Base-by-base conservation (phyloP, 2,797 vertebrate species). In the Xenopus petersii region DNA sequence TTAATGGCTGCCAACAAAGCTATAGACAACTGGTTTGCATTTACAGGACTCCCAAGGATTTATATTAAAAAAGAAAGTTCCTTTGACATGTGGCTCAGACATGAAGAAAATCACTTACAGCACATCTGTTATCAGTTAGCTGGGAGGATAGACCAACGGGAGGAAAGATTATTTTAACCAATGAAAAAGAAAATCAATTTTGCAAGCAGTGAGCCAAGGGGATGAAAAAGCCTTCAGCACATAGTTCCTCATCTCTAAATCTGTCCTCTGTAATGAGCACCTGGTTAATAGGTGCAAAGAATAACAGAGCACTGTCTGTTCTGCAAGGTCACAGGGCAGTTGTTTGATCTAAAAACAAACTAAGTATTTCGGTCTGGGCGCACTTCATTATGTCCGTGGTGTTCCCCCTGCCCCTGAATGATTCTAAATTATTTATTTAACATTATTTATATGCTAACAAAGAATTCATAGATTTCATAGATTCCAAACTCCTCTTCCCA, bases 271-370 rank as follows among this genome's bases (percentile, higher is more conserved):
- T 73, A 71, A 71, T 71, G 71, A 73, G 71, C 71, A 71, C 60
- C 70, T 71, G 70, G 61, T 26, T 64, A 54, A 73, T 73, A 64
- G 71, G 71, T 64, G 71, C 16, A 64, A 64, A 72, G 70, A 54
- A 55, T 12, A 58, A 56, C 59, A 51, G 48, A 54, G 59, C 59
- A 3, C 8, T 12, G 30, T 72, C 60, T 72, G 71, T 64, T 73
- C 62, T 42, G 7, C 4, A 56, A 56, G 71, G 71, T 64, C 62
- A 73, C 15, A 56, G 71, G 71, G 71, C 8, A 59, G 42, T 15
- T 12, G 62, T 64, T 73, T 73, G 62, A 73, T 73, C 60, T 54
- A 5, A 36, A 48, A 17, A 36, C 33, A 36, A 36, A 47, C 6
- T 36, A 21, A 62, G 71, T 15, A 64, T 55, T 64, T 64, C 12